A percentile compares a stretch with the other conserved stretches of the same genome.
Evolutionary conservation across 2,797 vertebrate species (phyloP).

Genomic region (Cuniculus paca): DNA sequence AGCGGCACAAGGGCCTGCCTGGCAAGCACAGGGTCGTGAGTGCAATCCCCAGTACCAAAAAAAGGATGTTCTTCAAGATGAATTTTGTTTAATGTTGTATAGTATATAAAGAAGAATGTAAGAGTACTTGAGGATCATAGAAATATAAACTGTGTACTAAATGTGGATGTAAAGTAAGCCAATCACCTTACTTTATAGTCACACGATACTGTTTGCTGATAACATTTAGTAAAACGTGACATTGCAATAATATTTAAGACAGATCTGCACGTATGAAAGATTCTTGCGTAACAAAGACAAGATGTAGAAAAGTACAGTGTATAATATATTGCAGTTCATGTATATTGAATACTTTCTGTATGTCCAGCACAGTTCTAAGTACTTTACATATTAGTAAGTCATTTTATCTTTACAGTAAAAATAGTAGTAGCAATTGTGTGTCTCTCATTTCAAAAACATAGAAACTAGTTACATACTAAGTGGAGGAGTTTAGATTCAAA

Average conservation of each 20-base stretch:
- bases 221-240: slow-evolving; percentile 36
- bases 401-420: slow-evolving; percentile 50
- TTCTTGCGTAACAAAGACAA: neutral
- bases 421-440: neutral
- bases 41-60: too few relatives aligned
- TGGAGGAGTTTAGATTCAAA: slow-evolving; percentile 18
- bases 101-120: neutral
- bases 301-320: neutral
- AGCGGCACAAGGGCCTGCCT: too few relatives aligned
- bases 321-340: neutral
- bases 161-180: neutral
- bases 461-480: neutral
- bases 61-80: slow-evolving; percentile 38
- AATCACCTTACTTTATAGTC: neutral
- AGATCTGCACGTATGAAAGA: neutral
- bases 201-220: neutral
- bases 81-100: neutral
- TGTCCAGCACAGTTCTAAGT: neutral
- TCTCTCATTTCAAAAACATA: neutral
- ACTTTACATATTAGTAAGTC: neutral
- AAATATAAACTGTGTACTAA: neutral
- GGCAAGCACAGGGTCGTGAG: too few relatives aligned
- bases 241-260: neutral
- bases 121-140: neutral
- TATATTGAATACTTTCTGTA: slow-evolving; percentile 19